A percentile compares a stretch with the other conserved stretches of the same genome.
Evolutionary conservation across 2,888 invertebrate species (phyloP).

Genomic region (Pristionchus japonicus): DNA sequence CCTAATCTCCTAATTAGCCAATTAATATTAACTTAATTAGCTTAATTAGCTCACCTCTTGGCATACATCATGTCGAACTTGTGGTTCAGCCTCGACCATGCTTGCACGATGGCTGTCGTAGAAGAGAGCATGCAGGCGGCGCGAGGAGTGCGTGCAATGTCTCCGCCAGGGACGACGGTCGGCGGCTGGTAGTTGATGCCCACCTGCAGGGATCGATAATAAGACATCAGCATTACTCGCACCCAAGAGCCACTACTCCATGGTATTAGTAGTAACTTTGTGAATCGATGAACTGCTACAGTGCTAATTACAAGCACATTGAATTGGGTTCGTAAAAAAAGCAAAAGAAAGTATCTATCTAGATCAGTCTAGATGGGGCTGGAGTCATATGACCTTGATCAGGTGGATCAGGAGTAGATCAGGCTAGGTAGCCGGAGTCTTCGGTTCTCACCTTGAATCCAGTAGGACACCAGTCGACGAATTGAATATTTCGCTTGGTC

Average conservation of each 20-base stretch:
- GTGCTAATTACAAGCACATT: background rate
- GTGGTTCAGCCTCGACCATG: constrained; percentile 85
- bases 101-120: constrained; percentile 78
- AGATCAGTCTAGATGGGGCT: no score
- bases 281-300: no score
- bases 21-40: background rate
- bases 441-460: constrained; percentile 35
- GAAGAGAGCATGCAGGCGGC: constrained; percentile 76
- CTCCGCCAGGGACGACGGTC: constrained; percentile 92
- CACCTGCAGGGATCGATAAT: constrained; percentile 82
- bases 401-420: no score
- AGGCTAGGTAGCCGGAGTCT: no score
- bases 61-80: constrained; percentile 87
- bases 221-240: constrained; percentile 74
- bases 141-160: constrained; percentile 81
- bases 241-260: no score
- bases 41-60: constrained; percentile 78
- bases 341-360: background rate
- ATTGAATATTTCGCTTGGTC: constrained; percentile 79
- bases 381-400: no score
- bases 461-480: constrained; percentile 79
- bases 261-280: no score
- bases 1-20: background rate
- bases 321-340: background rate
- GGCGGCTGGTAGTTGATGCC: constrained; percentile 79